Percentiles rank a stretch among this genome's conserved stretches.
Conservation (phyloP, 92 coral and sea anemone genomes). For the Parazoanthus atlanticus region DNA sequence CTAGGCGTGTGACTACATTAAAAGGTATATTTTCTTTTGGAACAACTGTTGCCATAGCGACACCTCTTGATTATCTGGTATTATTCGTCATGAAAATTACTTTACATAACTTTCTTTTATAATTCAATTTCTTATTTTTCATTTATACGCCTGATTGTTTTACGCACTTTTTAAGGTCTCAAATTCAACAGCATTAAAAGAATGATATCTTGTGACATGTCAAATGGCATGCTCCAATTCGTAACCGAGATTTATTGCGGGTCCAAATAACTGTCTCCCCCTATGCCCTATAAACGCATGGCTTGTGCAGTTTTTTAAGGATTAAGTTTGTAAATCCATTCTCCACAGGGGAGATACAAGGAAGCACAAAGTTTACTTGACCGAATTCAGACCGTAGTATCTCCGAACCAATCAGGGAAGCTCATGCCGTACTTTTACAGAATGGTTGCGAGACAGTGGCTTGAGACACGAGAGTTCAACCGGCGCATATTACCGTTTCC, state of each 20-base stretch:
- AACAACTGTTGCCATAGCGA: too few species aligned
- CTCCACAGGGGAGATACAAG: conserved; percentile 5
- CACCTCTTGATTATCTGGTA: too few species aligned
- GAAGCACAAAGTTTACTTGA: neutral
- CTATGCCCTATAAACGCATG: too few species aligned
- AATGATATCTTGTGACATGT: too few species aligned
- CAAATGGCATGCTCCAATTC: too few species aligned
- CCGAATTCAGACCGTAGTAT: neutral
- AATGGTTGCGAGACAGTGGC: conserved; percentile 25
- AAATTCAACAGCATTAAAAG: too few species aligned
- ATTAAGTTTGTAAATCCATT: too few species aligned
- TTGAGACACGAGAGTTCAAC: conserved; percentile 15
- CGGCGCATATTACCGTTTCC: neutral
- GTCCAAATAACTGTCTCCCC: too few species aligned
- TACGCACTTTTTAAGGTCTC: too few species aligned
- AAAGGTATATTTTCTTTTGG: neutral
- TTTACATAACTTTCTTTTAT: neutral
- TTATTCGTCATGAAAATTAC: too few species aligned
- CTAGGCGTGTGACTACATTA: neutral
- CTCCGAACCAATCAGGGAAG: neutral
- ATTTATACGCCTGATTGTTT: neutral
- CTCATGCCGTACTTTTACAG: neutral
- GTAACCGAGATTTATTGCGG: too few species aligned
- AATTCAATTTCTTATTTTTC: neutral
- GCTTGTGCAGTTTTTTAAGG: too few species aligned